phyloP scores from a whole-genome alignment of 2,113 vertebrate species.

The Colossoma macropomum region DNA sequence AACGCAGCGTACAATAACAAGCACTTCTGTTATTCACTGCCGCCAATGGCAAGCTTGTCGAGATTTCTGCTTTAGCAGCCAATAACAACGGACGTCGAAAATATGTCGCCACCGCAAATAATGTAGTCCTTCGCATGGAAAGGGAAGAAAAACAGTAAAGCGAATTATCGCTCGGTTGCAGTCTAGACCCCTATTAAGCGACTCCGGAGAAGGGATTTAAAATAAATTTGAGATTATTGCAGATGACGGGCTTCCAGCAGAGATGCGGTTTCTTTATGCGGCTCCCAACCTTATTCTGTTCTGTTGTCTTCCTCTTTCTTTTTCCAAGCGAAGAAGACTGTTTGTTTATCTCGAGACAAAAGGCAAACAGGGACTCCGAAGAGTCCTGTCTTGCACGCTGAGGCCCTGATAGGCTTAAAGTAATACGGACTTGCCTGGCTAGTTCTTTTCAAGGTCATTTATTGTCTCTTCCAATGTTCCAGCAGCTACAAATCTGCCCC shows the following conservation, averaged over 20 bases:
- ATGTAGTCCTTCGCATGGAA: background rate
- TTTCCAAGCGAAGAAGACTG: background rate
- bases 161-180: background rate
- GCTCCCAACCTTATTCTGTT: background rate
- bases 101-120: conserved; percentile 7
- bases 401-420: conserved; percentile 12
- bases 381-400: background rate
- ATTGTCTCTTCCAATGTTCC: conserved; percentile 32
- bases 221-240: background rate
- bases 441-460: conserved; percentile 32
- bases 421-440: conserved; percentile 3
- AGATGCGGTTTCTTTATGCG: conserved; percentile 4
- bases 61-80: conserved; percentile 30
- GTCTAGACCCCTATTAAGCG: conserved; percentile 9
- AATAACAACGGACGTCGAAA: background rate
- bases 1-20: background rate
- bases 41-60: conserved; percentile 2
- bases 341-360: conserved; percentile 35
- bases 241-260: background rate
- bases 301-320: background rate
- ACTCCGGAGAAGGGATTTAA: background rate
- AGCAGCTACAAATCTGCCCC: background rate
- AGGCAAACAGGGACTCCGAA: background rate
- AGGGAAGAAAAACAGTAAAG: conserved; percentile 14
- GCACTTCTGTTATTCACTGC: background rate